These are phyloP conservation scores for Crocuta crocuta DNA, from an alignment of 2,113 vertebrate species.

Conservation along the genomic window DNA sequence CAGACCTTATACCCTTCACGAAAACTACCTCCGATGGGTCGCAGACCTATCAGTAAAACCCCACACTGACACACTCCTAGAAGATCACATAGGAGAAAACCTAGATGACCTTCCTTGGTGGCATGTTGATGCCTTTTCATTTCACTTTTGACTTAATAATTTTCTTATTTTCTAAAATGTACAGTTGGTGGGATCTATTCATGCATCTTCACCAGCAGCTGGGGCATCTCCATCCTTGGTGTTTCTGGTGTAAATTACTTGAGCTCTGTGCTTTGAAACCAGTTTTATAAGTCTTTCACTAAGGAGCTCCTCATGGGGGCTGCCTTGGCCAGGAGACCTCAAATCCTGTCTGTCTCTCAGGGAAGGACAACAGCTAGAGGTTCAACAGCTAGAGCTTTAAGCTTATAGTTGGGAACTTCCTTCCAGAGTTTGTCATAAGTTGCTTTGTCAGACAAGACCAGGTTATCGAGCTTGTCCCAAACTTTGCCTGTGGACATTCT, in stretches of 20 bases:
- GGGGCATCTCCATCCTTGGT: slow-evolving; percentile 90
- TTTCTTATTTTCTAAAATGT: neutral
- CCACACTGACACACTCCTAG: neutral
- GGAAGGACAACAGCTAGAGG: slow-evolving; percentile 90
- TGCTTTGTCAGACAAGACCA: slow-evolving; percentile 94
- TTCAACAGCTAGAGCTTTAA: slow-evolving; percentile 91
- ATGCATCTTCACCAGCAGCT: slow-evolving; percentile 85
- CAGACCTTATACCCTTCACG: neutral
- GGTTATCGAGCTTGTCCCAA: slow-evolving; percentile 94
- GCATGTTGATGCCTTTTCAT: neutral
- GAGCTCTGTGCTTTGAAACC: slow-evolving; percentile 94
- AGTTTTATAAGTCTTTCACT: slow-evolving; percentile 91
- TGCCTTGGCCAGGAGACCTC: slow-evolving; percentile 87
- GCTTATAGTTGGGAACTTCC: slow-evolving; percentile 94
- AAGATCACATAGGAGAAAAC: neutral
- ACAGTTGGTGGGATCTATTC: slow-evolving; percentile 80
- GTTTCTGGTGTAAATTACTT: slow-evolving; percentile 93
- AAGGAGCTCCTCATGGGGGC: slow-evolving; percentile 84
- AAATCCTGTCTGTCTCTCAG: slow-evolving; percentile 94
- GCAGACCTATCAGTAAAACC: neutral
- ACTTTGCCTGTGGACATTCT: slow-evolving; percentile 94
- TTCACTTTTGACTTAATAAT: neutral
- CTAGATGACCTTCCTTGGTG: neutral
- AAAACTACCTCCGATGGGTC: neutral
- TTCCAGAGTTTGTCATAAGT: slow-evolving; percentile 93